Base-by-base conservation (phyloP, 2,113 vertebrate genomes). In the Perccottus glenii region DNA sequence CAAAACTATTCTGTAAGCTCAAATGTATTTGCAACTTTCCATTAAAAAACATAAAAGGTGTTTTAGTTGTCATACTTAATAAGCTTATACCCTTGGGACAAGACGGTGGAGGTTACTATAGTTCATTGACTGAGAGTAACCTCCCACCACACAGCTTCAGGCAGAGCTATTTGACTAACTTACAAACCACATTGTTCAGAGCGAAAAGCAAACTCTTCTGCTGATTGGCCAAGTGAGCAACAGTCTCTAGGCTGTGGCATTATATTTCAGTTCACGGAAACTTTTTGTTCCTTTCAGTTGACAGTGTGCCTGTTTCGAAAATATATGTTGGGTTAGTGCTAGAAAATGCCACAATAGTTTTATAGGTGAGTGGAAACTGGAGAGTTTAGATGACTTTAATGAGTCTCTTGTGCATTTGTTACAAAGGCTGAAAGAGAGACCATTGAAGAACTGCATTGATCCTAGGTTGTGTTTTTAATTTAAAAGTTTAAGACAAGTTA, bases 61-160 rank as follows among this genome's bases (percentile, higher is more conserved):
- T 9, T 55, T 7, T 38, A 14, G 12, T 55, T 6, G 32, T 38
- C 12, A n/a, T 55, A n/a, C 9, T 38, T 40, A n/a, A 14, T 45
- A 38, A 35, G 15, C 52, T 55, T 57, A 6, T 75, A 55, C 44
- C 38, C 46, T 52, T 19, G 3, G 5, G 45, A 67, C 33, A 64
- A 58, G 56, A 59, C 67, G 7, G 76, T 73, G 38, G 62, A 73
- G 89, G 80, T 92, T 88, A 92, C 85, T 85, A 11, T 32, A 85
- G 91, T 89, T 82, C 89, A 74, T 42, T 92, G 92, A 86, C 86
- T 12, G 77, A 5, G n/a, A 89, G 89, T 91, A 90, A 92, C 88
- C 87, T 67, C 64, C 1, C n/a, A 3, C 27, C 70, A 33, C 61
- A 59, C 51, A 44, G 86, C 88, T 80, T n/a, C 68, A 60, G 64